Evolutionary conservation across 1,140 invertebrate species (phyloP).

Genomic region (Diorhabda sublineata): DNA sequence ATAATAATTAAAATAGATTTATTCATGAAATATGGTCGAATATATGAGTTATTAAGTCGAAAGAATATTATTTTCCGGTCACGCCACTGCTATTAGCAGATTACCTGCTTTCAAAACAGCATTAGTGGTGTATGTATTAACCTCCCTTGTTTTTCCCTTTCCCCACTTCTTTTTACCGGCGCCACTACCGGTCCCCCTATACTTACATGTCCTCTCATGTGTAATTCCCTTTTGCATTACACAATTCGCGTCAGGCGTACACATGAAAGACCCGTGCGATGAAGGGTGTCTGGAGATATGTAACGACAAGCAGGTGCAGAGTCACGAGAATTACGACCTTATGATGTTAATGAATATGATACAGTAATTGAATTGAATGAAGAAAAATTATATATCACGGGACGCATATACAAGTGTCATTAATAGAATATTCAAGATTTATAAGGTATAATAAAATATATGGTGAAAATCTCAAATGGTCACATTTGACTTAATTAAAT

Average conservation of each 20-base stretch:
- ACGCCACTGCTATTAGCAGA: conserved; percentile 23
- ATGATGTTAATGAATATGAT: background rate
- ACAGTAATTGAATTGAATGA: too few species aligned
- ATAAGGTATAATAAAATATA: too few species aligned
- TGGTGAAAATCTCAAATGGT: too few species aligned
- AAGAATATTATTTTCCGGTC: conserved; percentile 31
- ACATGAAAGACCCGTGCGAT: background rate
- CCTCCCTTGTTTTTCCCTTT: background rate
- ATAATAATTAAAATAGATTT: too few species aligned
- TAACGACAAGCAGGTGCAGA: background rate
- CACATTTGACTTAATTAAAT: too few species aligned
- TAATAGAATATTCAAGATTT: too few species aligned
- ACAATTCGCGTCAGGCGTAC: background rate
- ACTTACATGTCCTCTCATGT: conserved; percentile 15
- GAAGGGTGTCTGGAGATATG: conserved; percentile 1
- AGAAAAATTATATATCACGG: too few species aligned
- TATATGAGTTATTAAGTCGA: too few species aligned
- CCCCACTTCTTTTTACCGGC: background rate
- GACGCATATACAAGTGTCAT: too few species aligned
- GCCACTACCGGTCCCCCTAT: background rate
- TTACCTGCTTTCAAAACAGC: conserved; percentile 30
- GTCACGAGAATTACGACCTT: background rate
- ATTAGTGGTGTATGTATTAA: conserved; percentile 22
- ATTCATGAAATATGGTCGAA: too few species aligned
- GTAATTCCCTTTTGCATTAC: conserved; percentile 11